Evolutionary conservation across 2,113 vertebrate genomes (phyloP).

Genomic region (Vanacampus margaritifer): DNA sequence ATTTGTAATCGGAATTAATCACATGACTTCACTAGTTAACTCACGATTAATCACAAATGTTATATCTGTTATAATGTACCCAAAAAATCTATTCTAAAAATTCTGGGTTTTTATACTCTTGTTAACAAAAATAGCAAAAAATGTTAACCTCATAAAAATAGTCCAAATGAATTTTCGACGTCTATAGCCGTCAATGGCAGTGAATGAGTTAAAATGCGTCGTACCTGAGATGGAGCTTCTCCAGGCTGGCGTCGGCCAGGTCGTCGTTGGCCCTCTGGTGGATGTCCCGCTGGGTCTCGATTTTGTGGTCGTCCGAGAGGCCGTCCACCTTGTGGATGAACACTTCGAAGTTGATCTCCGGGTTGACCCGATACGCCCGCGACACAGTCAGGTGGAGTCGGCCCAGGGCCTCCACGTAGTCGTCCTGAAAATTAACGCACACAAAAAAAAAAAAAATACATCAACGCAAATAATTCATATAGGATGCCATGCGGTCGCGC

Average conservation of each 20-base stretch:
- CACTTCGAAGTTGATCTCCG: constrained; percentile 99
- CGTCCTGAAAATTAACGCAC: constrained; percentile 77
- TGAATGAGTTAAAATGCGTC: not conserved
- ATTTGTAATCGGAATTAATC: no score
- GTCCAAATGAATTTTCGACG: no score
- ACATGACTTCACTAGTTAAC: no score
- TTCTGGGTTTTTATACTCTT: no score
- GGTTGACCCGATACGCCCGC: constrained; percentile 96
- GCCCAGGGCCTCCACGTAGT: constrained; percentile 96
- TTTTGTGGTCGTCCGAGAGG: constrained; percentile 98
- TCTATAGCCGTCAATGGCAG: no score
- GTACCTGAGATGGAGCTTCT: constrained; percentile 98
- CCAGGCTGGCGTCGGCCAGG: constrained; percentile 92
- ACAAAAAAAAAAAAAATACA: no score
- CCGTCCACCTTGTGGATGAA: constrained; percentile 99
- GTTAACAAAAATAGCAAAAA: no score
- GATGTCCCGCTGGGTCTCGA: constrained; percentile 98
- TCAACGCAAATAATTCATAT: no score
- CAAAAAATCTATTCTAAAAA: no score
- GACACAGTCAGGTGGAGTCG: constrained; percentile 97
- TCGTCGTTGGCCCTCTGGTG: constrained; percentile 98
- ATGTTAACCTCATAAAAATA: no score
- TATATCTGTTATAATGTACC: no score
- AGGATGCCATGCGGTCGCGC: not conserved
- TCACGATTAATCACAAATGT: no score